Conservation (phyloP, 2,888 invertebrate species). For the Sycophila texana region DNA sequence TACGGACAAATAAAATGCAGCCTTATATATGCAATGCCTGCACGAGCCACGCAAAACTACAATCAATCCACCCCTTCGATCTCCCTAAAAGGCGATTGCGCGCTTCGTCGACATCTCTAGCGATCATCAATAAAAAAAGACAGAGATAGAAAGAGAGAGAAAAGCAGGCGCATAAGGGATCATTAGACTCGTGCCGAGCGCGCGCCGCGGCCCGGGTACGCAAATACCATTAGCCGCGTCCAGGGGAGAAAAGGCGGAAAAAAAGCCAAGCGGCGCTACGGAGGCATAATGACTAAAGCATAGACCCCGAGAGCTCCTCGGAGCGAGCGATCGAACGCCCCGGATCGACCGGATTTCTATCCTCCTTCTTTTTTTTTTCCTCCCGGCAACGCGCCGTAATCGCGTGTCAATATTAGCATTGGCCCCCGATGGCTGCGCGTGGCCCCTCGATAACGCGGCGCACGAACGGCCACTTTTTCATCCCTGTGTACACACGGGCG, state of each 20-base stretch:
- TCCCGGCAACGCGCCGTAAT: not conserved
- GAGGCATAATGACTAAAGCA: conserved; percentile 10
- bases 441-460: not conserved
- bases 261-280: not conserved
- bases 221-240: not conserved
- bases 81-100: too few species aligned
- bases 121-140: too few species aligned
- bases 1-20: too few species aligned
- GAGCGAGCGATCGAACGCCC: not conserved
- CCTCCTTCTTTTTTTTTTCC: too few species aligned
- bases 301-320: not conserved
- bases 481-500: not conserved
- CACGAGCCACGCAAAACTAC: too few species aligned
- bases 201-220: not conserved
- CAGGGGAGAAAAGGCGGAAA: not conserved
- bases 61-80: too few species aligned
- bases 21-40: too few species aligned
- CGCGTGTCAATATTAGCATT: conserved; percentile 35
- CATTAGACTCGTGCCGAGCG: conserved; percentile 2
- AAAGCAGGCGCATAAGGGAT: not conserved
- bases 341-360: not conserved
- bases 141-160: too few species aligned
- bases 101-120: too few species aligned
- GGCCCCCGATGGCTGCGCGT: not conserved
- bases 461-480: not conserved